Evolutionary conservation across 2,888 invertebrate species (phyloP), one percentile per base, ranked within the genome.

Genomic region (Orchesellides sinensis): DNA sequence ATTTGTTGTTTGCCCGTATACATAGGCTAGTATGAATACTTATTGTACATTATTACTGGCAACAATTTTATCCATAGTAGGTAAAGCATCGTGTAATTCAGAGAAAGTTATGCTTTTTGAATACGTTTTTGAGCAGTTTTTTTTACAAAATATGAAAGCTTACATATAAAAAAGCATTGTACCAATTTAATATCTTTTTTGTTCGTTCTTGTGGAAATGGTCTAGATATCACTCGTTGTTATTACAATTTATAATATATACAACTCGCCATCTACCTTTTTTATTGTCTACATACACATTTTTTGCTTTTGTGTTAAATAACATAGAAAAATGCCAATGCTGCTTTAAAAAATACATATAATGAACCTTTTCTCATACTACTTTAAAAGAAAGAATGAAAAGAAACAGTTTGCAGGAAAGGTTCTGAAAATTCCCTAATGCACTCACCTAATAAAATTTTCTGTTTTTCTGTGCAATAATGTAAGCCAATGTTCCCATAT

Each of bases 201-300:
- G 54, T 54, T 54, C 54, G 54, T 23, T 69, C 69, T 69, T 52
- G 52, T 54, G 69, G 27, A 69, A 69, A 23, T 29, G 29, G n/a
- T 29, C 25, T 45, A n/a, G n/a, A n/a, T n/a, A n/a, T 69, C 66
- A 32, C n/a, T n/a, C 23, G 40, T 65, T 45, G 14, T 49, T n/a
- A 66, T 27, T 68, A 17, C 17, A 23, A 52, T 35, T 19, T n/a
- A 59, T 17, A 54, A 40, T 25, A 10, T n/a, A 54, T 5, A 23
- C 12, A 54, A 23, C 19, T 25, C 25, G n/a, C 49, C 54, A 5
- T 2, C 12, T 40, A n/a, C 40, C 10, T 14, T 29, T 69, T 54
- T 54, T 21, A 32, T 68, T 59, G 29, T 29, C 3, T 29, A 23
- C 29, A 27, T 56, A 27, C 27, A 25, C 23, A 54, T 54, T 17